These are phyloP conservation scores for Pocillopora grandis DNA, from an alignment of 92 coral and sea anemone species.

Conservation along the genomic window DNA sequence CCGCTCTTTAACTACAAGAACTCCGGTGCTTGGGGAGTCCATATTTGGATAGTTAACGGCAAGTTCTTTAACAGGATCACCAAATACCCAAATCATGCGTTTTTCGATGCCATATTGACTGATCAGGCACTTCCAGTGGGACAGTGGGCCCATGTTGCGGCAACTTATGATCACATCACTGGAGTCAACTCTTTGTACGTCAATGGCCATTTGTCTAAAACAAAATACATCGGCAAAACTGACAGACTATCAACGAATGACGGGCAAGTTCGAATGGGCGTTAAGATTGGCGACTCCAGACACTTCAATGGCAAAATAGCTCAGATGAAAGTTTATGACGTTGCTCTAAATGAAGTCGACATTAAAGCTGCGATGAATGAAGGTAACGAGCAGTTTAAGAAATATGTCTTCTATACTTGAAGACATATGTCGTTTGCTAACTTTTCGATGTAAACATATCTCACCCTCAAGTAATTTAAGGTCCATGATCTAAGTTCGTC, in stretches of 20 bases:
- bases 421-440: no score
- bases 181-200: constrained; percentile 17
- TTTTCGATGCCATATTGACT: background rate
- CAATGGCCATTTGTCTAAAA: background rate
- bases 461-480: no score
- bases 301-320: constrained; percentile 3
- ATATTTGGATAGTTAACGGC: constrained; percentile 23
- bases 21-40: constrained; percentile 20
- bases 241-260: no score
- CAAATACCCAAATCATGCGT: background rate
- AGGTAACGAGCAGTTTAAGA: background rate
- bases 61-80: constrained; percentile 21
- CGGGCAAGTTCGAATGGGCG: no score
- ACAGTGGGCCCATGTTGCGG: constrained; percentile 32
- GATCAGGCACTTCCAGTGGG: background rate
- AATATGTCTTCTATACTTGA: no score
- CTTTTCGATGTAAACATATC: no score
- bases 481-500: no score
- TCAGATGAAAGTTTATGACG: constrained; percentile 24
- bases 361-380: background rate
- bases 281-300: no score
- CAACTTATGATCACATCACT: constrained; percentile 15
- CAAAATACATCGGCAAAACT: background rate
- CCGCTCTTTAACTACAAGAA: constrained; percentile 27
- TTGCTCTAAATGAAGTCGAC: constrained; percentile 2